Percentiles rank a stretch among this genome's conserved stretches.
Evolutionary conservation across 2,797 vertebrate species (phyloP).

Genomic region (Pangasius macronema): DNA sequence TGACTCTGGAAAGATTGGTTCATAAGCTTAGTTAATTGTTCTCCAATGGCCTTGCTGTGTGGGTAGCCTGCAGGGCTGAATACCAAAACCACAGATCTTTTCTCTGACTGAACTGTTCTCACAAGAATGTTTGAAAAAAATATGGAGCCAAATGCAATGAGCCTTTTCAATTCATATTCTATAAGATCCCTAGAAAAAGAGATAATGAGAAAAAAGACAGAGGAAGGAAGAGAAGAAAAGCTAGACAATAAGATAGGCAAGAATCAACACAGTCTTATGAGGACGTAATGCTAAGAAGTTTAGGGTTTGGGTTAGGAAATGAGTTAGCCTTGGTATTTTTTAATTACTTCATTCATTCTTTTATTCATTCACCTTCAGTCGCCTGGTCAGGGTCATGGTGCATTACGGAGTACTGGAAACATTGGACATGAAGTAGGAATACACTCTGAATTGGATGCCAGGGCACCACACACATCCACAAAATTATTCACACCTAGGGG

Average conservation of each 20-base stretch:
- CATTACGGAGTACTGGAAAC: not conserved
- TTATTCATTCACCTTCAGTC: not conserved
- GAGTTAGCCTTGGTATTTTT: not conserved
- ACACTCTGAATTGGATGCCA: not conserved
- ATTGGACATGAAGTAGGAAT: no score
- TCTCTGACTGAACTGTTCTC: conserved; percentile 36
- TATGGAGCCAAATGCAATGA: conserved; percentile 29
- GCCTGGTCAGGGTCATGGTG: not conserved
- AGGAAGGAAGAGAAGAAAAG: not conserved
- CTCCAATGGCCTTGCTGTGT: conserved; percentile 47
- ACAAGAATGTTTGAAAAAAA: conserved; percentile 30
- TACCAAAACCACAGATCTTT: conserved; percentile 36
- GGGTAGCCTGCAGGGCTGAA: conserved; percentile 42
- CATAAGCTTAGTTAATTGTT: conserved; percentile 56
- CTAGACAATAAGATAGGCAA: not conserved
- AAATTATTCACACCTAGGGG: no score
- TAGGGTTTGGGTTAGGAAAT: not conserved
- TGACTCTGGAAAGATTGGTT: conserved; percentile 44
- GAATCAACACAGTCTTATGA: not conserved
- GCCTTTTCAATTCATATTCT: conserved; percentile 29
- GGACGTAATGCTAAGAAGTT: not conserved
- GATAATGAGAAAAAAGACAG: conserved; percentile 8
- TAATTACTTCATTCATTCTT: not conserved
- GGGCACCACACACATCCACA: not conserved
- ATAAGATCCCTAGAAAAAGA: conserved; percentile 8